phyloP scores from a whole-genome alignment of 53 echinoderm and acorn worm genomes.

The Paracentrotus lividus region DNA sequence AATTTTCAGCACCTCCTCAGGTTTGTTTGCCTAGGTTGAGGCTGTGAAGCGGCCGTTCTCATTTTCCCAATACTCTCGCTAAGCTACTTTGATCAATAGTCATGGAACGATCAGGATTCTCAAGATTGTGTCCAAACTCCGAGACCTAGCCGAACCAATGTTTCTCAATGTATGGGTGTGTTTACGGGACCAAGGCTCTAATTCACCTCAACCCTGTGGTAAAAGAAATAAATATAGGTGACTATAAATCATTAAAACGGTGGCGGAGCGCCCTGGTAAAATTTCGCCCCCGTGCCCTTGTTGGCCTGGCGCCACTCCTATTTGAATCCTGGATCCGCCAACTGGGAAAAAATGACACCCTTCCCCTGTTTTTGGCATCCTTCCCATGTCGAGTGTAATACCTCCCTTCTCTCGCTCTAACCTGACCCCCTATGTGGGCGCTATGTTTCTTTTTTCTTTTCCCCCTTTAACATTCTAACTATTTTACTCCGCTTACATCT shows the following conservation, averaged over 20 bases:
- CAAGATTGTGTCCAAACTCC: neutral
- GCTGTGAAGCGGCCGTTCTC: conserved; percentile 14
- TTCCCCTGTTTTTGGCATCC: too few species aligned
- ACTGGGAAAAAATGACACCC: too few species aligned
- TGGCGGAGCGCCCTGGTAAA: neutral
- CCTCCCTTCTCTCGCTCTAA: too few species aligned
- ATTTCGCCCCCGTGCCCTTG: too few species aligned
- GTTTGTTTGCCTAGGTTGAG: conserved; percentile 16
- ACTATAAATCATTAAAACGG: too few species aligned
- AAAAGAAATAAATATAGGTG: neutral
- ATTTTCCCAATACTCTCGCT: neutral
- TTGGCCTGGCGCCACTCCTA: too few species aligned
- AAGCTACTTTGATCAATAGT: neutral
- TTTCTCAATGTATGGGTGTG: conserved; percentile 36
- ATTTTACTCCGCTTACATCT: too few species aligned
- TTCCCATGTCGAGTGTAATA: too few species aligned
- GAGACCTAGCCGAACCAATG: neutral
- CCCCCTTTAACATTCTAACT: neutral
- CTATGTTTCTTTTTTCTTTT: too few species aligned
- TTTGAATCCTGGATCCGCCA: too few species aligned
- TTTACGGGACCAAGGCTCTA: conserved; percentile 49
- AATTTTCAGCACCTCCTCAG: conserved; percentile 16
- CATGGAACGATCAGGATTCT: conserved; percentile 38
- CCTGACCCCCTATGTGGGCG: too few species aligned
- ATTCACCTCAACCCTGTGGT: neutral